Base-by-base conservation (phyloP, 2,113 vertebrate species). In the Xyrauchen texanus region DNA sequence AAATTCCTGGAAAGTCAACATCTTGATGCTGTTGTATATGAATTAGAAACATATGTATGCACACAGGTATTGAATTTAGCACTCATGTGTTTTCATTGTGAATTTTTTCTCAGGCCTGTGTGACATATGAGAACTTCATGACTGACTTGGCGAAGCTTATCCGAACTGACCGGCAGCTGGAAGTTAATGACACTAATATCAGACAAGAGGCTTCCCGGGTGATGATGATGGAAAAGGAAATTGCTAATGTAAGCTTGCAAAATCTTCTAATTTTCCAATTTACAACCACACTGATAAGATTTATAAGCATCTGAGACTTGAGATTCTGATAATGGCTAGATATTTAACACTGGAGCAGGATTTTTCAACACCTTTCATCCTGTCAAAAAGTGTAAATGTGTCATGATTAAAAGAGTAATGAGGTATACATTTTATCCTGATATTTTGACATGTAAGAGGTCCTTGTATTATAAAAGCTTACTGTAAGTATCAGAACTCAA, bases 81-180 rank as follows among this genome's bases (percentile, higher is more conserved):
- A 66, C 47, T 46, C 4, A 21, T 45, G 58, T 77, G 65, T 70
- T 64, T 61, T 46, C n/a, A 52, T 53, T 49, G 60, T 62, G 16
- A 77, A 8, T 42, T 72, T 63, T 55, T 81, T 62, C 69, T 70
- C 89, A 99, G 97, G 93, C 95, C 3, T 98, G 97, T 85, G 90
- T 84, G 52, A 95, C 96, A 4, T 99, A 98, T 15, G 87, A 94
- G 81, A 89, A 94, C 81, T 98, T 98, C 87, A 98, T 98, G 96
- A 88, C 91, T 85, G 92, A 96, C 83, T 94, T 98, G 82, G 96
- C 93, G 13, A 95, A 89, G 85, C 83, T 98, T 84, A 95, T 99
- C 80, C 93, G 94, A 15, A 85, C 88, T 60, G 97, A 99, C 82
- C 93, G 89, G 81, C 67, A 69, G 4, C 81, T 98, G 78, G 2